Base-by-base conservation (phyloP, 1,140 invertebrate species). In the Drosophila murphyi region DNA sequence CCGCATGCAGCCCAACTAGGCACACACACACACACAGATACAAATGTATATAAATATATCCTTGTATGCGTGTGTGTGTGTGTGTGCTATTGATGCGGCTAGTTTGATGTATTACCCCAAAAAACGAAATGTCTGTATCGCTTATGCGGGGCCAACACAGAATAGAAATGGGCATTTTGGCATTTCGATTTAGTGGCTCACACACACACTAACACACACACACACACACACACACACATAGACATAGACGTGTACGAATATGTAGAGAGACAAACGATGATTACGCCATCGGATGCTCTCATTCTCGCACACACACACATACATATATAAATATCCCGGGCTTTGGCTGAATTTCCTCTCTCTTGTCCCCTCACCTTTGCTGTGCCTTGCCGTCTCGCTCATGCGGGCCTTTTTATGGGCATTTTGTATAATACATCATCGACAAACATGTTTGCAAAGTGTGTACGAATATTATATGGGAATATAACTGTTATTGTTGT, bases 111-210 rank as follows among this genome's bases (percentile, higher is more conserved):
- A 90, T 90, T 90, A 90, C 88, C 82, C 86, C 86, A 90, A 90
- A 89, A 89, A 89, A 89, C 80, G 85, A 90, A 89, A 89, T 90
- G 85, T 90, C 86, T 87, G 87, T 90, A 90, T 90, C 86, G 86
- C 82, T 90, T 90, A 90, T 90, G 86, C 86, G 86, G 85, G 86
- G 85, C 76, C 82, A 89, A 68, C 73, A 78, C 73, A 82, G 82
- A 91, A 90, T 90, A 90, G 87, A 90, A 90, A 90, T 90, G 89
- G 87, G 87, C 87, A 90, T 90, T 90, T 91, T 90, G 88, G 87
- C 87, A 90, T 91, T 90, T 90, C 86, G 86, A 90, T 90, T 90
- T 90, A 87, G 88, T 83, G 65, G 51, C 61, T 52, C 87, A 78
- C 72, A 82, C 81, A 79, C 67, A 71, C 37, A 68, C 29, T 61